phyloP scores from a whole-genome alignment of 2,113 vertebrate species.

The Tyto alba region DNA sequence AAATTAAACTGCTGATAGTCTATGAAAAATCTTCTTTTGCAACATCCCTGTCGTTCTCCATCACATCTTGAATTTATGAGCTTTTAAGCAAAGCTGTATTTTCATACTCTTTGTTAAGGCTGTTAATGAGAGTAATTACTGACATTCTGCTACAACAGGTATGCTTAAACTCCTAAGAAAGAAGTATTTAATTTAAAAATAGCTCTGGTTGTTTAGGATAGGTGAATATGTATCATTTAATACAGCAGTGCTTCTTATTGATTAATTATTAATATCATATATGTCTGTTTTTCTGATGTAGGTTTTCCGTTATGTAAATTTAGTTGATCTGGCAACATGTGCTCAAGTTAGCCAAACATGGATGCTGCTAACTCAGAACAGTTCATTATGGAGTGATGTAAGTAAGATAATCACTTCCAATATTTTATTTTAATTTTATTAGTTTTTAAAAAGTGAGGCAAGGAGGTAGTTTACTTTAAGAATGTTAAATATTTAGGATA shows the following conservation, averaged over 20 bases:
- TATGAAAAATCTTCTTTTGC: not conserved
- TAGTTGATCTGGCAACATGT: slow-evolving; percentile 60
- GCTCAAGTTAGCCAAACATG: slow-evolving; percentile 63
- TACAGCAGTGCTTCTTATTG: not conserved
- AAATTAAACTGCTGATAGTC: not conserved
- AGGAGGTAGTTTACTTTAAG: not conserved
- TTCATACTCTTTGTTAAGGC: not conserved
- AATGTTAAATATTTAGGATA: not conserved
- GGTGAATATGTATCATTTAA: not conserved
- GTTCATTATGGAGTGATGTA: slow-evolving; percentile 66
- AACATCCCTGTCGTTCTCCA: not conserved
- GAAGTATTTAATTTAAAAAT: not conserved
- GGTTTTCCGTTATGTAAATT: slow-evolving; percentile 62
- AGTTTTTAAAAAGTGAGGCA: not conserved
- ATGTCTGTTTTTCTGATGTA: slow-evolving; percentile 33
- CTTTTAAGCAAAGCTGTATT: not conserved
- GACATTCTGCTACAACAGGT: not conserved
- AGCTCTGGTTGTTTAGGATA: not conserved
- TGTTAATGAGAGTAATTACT: not conserved
- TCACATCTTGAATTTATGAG: not conserved
- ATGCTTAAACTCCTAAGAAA: not conserved
- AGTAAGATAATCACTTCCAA: not conserved
- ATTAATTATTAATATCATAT: not conserved
- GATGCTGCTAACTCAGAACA: slow-evolving; percentile 55
- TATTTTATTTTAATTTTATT: not conserved